Percentiles rank a stretch among this genome's conserved stretches.
Evolutionary conservation across 2,113 vertebrate species (phyloP).

Genomic region (cat (Felis catus)): DNA sequence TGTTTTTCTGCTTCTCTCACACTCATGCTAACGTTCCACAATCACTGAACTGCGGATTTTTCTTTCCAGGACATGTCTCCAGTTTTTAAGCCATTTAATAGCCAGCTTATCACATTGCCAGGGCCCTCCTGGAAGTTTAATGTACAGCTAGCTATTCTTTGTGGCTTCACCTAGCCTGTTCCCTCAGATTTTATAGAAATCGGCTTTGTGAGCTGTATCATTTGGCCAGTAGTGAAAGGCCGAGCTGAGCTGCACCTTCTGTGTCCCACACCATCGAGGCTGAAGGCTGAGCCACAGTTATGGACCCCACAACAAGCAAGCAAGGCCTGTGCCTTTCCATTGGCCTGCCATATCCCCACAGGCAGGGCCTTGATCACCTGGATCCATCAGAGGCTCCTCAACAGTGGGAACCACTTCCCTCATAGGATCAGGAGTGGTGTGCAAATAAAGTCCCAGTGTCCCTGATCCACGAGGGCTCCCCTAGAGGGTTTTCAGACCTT

Average conservation of each 20-base stretch:
- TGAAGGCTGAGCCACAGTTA: background rate
- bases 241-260: background rate
- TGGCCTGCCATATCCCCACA: background rate
- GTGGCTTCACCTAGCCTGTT: background rate
- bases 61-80: background rate
- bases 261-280: background rate
- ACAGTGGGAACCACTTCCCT: background rate
- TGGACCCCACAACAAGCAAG: accelerated
- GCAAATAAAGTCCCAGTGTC: background rate
- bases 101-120: background rate
- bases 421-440: background rate
- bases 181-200: slow-evolving; percentile 7
- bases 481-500: background rate
- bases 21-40: background rate
- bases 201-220: background rate
- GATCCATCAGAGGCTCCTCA: background rate
- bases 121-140: background rate
- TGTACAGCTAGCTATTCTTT: background rate
- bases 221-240: background rate
- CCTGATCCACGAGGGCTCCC: background rate
- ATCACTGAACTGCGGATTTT: background rate
- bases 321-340: background rate
- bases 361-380: background rate
- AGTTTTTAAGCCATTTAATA: slow-evolving; percentile 5
- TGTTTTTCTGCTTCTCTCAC: background rate